phyloP scores from a whole-genome alignment of 2,888 invertebrate genomes.

The Diplolepis rosae region DNA sequence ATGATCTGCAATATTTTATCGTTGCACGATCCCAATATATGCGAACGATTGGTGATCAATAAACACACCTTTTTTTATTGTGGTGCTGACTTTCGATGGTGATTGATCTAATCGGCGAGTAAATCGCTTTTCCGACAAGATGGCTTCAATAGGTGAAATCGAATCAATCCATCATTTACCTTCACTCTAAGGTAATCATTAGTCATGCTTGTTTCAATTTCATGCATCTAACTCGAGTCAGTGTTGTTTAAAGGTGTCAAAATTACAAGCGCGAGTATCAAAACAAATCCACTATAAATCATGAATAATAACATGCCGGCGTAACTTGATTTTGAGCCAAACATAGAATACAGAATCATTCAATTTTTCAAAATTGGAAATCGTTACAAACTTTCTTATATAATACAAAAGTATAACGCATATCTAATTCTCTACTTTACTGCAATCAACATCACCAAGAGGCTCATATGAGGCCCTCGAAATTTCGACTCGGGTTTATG shows the following conservation, averaged over 20 bases:
- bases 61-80: slow-evolving; percentile 5
- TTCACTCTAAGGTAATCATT: slow-evolving; percentile 25
- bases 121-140: slow-evolving; percentile 56
- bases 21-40: neutral
- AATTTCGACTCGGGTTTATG: too few relatives aligned
- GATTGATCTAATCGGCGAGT: slow-evolving; percentile 22
- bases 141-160: slow-evolving; percentile 58
- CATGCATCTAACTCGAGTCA: neutral
- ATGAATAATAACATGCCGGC: neutral
- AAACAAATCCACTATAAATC: slow-evolving; percentile 17
- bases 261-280: neutral
- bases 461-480: too few relatives aligned
- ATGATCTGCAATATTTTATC: slow-evolving; percentile 23
- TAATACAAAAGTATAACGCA: slow-evolving; percentile 3
- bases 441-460: too few relatives aligned
- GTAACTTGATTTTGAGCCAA: neutral
- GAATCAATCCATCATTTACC: slow-evolving; percentile 41
- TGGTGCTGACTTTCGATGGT: slow-evolving; percentile 6
- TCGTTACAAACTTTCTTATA: neutral
- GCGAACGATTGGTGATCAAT: slow-evolving; percentile 18
- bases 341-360: slow-evolving; percentile 15
- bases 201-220: slow-evolving; percentile 11
- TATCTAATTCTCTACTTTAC: slow-evolving; percentile 4
- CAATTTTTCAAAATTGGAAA: slow-evolving; percentile 13
- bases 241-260: slow-evolving; percentile 28